Evolutionary conservation across 2,888 invertebrate species (phyloP).

Genomic region (Alcis repandata): DNA sequence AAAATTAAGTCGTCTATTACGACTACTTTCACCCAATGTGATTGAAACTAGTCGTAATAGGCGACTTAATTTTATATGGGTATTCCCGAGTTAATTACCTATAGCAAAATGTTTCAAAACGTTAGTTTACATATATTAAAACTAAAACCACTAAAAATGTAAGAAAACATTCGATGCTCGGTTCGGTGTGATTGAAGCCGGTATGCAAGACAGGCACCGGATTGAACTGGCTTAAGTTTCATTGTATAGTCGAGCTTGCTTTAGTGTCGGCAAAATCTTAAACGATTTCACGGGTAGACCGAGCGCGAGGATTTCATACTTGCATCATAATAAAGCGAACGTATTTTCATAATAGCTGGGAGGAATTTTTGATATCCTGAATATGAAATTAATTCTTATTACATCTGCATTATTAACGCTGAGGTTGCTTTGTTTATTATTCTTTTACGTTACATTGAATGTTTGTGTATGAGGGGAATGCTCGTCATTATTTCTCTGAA

Average conservation of each 20-base stretch:
- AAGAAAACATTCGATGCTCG: not conserved
- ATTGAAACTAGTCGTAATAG: no score
- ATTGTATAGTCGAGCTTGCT: constrained; percentile 66
- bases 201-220: constrained; percentile 60
- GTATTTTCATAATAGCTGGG: constrained; percentile 28
- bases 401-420: not conserved
- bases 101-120: no score
- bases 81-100: no score
- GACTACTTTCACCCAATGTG: no score
- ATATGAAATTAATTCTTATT: constrained; percentile 18
- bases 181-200: constrained; percentile 53
- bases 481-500: no score
- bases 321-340: constrained; percentile 58
- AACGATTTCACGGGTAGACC: constrained; percentile 60
- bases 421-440: not conserved
- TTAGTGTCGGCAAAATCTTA: constrained; percentile 64
- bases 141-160: no score
- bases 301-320: constrained; percentile 49
- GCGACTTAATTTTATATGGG: no score
- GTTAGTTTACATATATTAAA: no score
- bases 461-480: no score
- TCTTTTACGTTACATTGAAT: not conserved
- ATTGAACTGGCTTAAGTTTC: constrained; percentile 66
- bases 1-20: no score
- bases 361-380: constrained; percentile 28